These are phyloP conservation scores for Cetonia aurata DNA, from an alignment of 2,888 invertebrate species.

Conservation along the genomic window DNA sequence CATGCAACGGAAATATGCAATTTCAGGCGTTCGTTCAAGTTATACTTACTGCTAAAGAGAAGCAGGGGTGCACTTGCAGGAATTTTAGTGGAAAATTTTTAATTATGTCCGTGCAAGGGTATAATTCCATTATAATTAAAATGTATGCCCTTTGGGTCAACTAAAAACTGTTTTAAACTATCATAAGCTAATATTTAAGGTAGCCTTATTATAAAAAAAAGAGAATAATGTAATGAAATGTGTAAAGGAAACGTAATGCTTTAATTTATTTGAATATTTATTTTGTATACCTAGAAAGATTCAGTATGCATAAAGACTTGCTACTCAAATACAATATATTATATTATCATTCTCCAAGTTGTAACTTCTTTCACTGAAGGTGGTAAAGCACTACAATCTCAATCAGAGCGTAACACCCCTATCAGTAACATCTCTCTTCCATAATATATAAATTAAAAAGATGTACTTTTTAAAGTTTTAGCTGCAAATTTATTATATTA, in stretches of 20 bases:
- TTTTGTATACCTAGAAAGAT: background rate
- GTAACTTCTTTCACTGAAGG: no score
- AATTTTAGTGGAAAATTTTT: slow-evolving; percentile 28
- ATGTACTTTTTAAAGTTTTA: background rate
- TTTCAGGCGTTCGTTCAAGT: slow-evolving; percentile 21
- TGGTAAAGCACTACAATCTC: background rate
- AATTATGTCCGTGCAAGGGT: slow-evolving; percentile 20
- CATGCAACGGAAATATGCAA: slow-evolving; percentile 10
- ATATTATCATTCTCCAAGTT: background rate
- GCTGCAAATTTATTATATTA: background rate
- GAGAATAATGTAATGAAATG: background rate
- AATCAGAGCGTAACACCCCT: slow-evolving; percentile 19
- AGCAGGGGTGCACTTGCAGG: background rate
- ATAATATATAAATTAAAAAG: background rate
- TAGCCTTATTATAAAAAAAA: background rate
- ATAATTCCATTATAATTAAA: slow-evolving; percentile 31
- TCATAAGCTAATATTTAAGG: slow-evolving; percentile 7
- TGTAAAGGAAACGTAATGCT: background rate
- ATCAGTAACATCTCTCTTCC: background rate
- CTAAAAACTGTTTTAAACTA: slow-evolving; percentile 19
- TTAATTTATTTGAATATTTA: background rate
- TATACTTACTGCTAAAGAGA: slow-evolving; percentile 6
- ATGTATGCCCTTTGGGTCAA: slow-evolving; percentile 12
- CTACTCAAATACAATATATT: no score
- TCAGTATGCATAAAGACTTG: no score